A percentile compares a stretch with the other conserved stretches of the same genome.
Evolutionary conservation across 2,113 vertebrate species (phyloP).

Genomic region (Clarias batrachus): DNA sequence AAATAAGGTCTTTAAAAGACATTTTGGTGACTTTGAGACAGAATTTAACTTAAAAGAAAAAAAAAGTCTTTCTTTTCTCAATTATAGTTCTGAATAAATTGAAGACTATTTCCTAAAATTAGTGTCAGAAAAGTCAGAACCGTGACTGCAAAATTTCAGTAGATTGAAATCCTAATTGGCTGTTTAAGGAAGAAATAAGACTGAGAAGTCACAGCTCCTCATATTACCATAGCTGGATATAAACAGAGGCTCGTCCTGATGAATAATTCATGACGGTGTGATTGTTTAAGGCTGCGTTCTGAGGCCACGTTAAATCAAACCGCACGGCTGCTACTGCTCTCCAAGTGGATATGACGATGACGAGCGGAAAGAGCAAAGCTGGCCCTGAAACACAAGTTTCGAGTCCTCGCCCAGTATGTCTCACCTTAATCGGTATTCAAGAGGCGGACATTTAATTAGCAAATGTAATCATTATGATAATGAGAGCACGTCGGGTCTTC

Average conservation of each 20-base stretch:
- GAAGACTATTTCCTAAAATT: background rate
- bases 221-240: background rate
- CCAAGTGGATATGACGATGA: background rate
- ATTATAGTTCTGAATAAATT: background rate
- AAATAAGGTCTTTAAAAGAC: background rate
- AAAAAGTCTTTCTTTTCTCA: background rate
- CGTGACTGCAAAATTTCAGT: background rate
- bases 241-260: background rate
- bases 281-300: conserved; percentile 5
- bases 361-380: background rate
- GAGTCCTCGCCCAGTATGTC: background rate
- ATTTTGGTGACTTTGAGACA: background rate
- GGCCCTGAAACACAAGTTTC: background rate
- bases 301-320: conserved; percentile 31
- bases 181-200: conserved; percentile 5
- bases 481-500: conserved; percentile 13
- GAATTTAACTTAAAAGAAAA: background rate
- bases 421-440: conserved; percentile 44
- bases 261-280: conserved; percentile 28
- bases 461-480: conserved; percentile 40
- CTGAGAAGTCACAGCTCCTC: background rate
- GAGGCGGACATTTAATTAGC: conserved; percentile 37
- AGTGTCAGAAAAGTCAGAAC: background rate
- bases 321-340: background rate
- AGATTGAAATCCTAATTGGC: conserved; percentile 8